These are phyloP conservation scores for Anthonomus grandis DNA, from an alignment of 1,140 invertebrate genomes.

Conservation along the genomic window DNA sequence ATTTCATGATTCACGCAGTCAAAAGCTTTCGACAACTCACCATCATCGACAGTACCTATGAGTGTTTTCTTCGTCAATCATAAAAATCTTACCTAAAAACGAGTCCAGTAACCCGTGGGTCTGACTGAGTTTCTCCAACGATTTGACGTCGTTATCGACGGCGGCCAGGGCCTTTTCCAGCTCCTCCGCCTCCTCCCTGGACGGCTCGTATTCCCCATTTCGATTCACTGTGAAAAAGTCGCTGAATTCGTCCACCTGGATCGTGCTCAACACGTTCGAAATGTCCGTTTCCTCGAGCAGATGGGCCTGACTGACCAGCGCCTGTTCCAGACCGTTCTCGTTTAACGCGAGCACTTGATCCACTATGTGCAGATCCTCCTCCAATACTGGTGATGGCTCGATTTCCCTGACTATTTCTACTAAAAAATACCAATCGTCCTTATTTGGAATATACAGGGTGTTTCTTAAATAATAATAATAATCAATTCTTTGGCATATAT, in stretches of 20 bases:
- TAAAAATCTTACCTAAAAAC: slow-evolving; percentile 22
- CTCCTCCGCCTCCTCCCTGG: slow-evolving; percentile 78
- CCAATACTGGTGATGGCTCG: slow-evolving; percentile 34
- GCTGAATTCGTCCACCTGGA: slow-evolving; percentile 87
- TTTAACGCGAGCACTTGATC: slow-evolving; percentile 46
- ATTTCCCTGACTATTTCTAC: slow-evolving; percentile 10
- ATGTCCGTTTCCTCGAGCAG: slow-evolving; percentile 80
- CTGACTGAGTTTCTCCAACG: slow-evolving; percentile 67
- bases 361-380: slow-evolving; percentile 45
- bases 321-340: slow-evolving; percentile 43
- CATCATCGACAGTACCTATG: no score
- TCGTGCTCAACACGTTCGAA: slow-evolving; percentile 82
- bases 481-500: no score
- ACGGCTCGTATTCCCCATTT: slow-evolving; percentile 66
- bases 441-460: no score
- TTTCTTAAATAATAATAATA: no score
- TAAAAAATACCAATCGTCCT: no score
- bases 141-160: slow-evolving; percentile 74
- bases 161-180: slow-evolving; percentile 78
- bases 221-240: slow-evolving; percentile 76
- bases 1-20: no score
- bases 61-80: neutral
- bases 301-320: slow-evolving; percentile 45
- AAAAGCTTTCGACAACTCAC: neutral
- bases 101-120: slow-evolving; percentile 57